These are phyloP conservation scores for Podarcis cretensis DNA, from an alignment of 2,113 vertebrate genomes.

Conservation along the genomic window DNA sequence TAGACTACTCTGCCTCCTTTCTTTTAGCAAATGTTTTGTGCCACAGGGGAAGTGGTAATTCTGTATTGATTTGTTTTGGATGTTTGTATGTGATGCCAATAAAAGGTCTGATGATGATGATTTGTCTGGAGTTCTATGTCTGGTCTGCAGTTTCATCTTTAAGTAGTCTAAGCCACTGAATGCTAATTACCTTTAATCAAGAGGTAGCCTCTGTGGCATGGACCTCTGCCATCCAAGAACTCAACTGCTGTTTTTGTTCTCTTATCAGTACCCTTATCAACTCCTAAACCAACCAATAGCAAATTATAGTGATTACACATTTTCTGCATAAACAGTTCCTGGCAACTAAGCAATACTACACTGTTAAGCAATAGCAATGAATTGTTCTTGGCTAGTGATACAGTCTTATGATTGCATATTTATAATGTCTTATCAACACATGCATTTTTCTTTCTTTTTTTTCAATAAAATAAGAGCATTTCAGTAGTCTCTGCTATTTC, in stretches of 20 bases:
- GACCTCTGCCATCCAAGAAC: background rate
- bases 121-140: background rate
- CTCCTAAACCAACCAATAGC: background rate
- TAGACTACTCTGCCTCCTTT: too few species aligned
- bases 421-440: background rate
- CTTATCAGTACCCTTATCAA: background rate
- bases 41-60: too few species aligned
- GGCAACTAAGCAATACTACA: background rate
- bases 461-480: background rate
- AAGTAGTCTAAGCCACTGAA: background rate
- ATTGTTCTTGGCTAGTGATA: conserved; percentile 14
- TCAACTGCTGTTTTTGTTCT: background rate
- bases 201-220: background rate
- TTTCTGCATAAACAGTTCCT: background rate
- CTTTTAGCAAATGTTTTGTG: too few species aligned
- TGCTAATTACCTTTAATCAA: background rate
- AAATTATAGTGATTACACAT: background rate
- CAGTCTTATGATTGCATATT: background rate
- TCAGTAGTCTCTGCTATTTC: conserved; percentile 7
- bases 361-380: background rate
- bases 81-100: too few species aligned
- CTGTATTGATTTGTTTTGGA: too few species aligned
- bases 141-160: background rate
- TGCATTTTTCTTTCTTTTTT: conserved; percentile 2
- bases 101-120: too few species aligned